Evolutionary conservation across 2,888 invertebrate species (phyloP).

Genomic region (Macaria liturata): DNA sequence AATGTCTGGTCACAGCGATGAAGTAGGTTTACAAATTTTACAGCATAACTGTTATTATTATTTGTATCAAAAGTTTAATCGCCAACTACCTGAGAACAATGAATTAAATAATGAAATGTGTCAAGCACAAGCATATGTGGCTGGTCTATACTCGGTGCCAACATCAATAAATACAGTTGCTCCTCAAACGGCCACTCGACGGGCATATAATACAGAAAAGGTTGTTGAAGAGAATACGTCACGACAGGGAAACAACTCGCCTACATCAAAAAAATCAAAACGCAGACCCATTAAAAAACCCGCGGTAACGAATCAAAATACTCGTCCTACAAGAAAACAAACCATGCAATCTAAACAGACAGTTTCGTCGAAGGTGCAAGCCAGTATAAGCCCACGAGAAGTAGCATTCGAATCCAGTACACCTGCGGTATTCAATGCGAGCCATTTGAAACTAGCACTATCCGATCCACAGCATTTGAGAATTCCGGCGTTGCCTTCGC

Average conservation of each 20-base stretch:
- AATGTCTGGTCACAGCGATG: not conserved
- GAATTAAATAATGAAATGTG: too few species aligned
- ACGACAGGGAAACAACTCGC: conserved; percentile 1
- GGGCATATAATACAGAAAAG: not conserved
- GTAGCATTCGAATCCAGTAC: too few species aligned
- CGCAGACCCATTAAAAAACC: conserved; percentile 1
- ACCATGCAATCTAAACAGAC: too few species aligned
- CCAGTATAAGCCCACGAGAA: too few species aligned
- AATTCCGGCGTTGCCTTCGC: conserved; percentile 3
- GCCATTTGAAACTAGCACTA: not conserved
- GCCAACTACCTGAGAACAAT: too few species aligned
- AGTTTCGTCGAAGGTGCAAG: too few species aligned
- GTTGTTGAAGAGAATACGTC: not conserved
- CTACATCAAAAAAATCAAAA: conserved; percentile 3
- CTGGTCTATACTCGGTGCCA: too few species aligned
- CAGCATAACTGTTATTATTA: not conserved
- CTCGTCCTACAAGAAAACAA: too few species aligned
- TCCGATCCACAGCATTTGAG: not conserved
- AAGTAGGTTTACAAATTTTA: not conserved
- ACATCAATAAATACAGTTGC: not conserved
- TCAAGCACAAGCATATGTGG: not conserved
- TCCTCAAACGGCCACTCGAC: not conserved
- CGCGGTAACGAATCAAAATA: too few species aligned
- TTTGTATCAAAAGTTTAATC: too few species aligned
- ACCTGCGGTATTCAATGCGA: too few species aligned